These are phyloP conservation scores for Medauroidea extradentata DNA, from an alignment of 1,140 invertebrate genomes.

Conservation along the genomic window DNA sequence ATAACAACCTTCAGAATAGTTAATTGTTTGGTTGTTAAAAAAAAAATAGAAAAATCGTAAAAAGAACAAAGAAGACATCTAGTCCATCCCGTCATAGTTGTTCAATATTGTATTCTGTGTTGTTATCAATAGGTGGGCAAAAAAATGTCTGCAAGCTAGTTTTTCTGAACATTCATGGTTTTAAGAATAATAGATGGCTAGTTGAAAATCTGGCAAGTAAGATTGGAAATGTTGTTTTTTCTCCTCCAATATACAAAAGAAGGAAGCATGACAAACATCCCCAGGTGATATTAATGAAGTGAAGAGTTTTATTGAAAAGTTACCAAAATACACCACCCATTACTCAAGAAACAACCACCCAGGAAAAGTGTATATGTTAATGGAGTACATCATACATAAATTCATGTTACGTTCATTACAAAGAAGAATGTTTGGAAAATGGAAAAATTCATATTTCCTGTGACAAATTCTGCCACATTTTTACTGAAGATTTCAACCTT, in stretches of 20 bases:
- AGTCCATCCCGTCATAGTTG: too few species aligned
- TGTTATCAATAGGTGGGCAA: too few species aligned
- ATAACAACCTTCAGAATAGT: too few species aligned
- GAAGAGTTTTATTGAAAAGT: not conserved
- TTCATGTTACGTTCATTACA: too few species aligned
- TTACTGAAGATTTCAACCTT: too few species aligned
- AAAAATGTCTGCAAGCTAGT: not conserved
- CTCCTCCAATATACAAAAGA: not conserved
- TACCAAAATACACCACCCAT: constrained; percentile 2
- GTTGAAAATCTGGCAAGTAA: not conserved
- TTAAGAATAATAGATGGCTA: not conserved
- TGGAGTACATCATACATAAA: not conserved
- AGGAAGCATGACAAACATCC: not conserved
- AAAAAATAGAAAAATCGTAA: not conserved
- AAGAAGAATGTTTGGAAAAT: too few species aligned
- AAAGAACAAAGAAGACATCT: not conserved
- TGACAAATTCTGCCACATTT: too few species aligned
- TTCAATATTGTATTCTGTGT: too few species aligned
- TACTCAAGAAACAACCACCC: not conserved
- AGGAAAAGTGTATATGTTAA: constrained; percentile 3
- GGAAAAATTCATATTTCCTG: too few species aligned
- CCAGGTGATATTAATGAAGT: too few species aligned
- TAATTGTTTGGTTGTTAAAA: not conserved
- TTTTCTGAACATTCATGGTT: too few species aligned
- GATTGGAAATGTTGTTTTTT: not conserved